Evolutionary conservation across 2,797 vertebrate genomes (phyloP).

Genomic region (Pampus argenteus): DNA sequence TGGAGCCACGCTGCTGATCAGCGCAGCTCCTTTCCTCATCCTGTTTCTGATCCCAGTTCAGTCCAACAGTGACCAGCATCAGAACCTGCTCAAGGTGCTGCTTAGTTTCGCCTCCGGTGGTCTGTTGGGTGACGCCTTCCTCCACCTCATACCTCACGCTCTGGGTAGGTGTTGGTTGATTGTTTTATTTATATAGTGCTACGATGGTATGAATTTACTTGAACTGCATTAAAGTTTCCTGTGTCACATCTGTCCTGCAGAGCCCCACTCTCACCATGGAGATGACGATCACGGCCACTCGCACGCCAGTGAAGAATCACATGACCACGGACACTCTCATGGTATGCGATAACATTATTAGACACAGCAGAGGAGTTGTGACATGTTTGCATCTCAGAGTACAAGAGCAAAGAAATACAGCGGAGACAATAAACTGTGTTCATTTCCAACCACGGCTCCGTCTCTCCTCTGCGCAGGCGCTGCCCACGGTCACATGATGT

Average conservation of each 20-base stretch:
- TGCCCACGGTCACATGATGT: constrained; percentile 90
- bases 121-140: constrained; percentile 93
- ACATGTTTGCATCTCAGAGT: no score
- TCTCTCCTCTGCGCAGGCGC: constrained; percentile 66
- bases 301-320: constrained; percentile 63
- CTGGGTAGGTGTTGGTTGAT: constrained; percentile 80
- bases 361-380: background rate
- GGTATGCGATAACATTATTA: constrained; percentile 58
- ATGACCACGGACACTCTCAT: constrained; percentile 90
- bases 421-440: background rate
- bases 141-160: constrained; percentile 95
- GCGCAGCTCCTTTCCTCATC: constrained; percentile 93
- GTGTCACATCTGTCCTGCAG: constrained; percentile 65
- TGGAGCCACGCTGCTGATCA: constrained; percentile 92
- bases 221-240: background rate
- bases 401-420: no score
- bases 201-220: no score
- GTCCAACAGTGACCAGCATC: constrained; percentile 92
- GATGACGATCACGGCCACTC: constrained; percentile 70
- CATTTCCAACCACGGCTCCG: background rate
- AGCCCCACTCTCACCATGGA: constrained; percentile 88
- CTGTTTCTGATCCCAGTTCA: constrained; percentile 95
- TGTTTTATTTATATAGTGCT: background rate
- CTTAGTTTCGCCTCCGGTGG: constrained; percentile 95
- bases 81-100: constrained; percentile 91